These are phyloP conservation scores for Drosophila multiciliata DNA, from an alignment of 2,888 invertebrate species.

Conservation along the genomic window DNA sequence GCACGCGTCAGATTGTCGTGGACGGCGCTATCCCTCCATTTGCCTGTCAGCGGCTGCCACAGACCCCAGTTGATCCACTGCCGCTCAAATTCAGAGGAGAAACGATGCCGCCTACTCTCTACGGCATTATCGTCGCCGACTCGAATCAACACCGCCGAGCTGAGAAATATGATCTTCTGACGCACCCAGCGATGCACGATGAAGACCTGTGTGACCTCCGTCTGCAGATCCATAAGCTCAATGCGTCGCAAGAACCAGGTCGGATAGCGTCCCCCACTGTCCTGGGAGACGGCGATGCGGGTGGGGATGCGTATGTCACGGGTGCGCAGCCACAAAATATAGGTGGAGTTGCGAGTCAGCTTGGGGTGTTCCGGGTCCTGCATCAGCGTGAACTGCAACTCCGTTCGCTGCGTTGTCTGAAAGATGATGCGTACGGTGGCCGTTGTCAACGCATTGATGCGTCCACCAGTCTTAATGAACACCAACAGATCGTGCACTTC, in stretches of 20 bases:
- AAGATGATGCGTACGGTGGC: conserved; percentile 52
- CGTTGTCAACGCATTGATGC: conserved; percentile 48
- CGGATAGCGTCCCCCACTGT: conserved; percentile 64
- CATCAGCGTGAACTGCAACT: conserved; percentile 36
- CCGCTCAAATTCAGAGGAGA: conserved; percentile 17
- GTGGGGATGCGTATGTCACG: conserved; percentile 65
- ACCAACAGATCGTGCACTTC: conserved; percentile 60
- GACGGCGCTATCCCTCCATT: conserved; percentile 46
- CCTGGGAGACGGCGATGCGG: conserved; percentile 44
- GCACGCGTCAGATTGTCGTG: conserved; percentile 48
- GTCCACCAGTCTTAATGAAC: conserved; percentile 58
- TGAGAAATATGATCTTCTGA: conserved; percentile 27
- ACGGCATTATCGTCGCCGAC: conserved; percentile 16
- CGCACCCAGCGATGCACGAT: conserved; percentile 53
- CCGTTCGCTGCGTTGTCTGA: conserved; percentile 21
- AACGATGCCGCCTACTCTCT: conserved; percentile 17
- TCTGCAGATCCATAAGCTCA: conserved; percentile 55
- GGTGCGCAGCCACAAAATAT: conserved; percentile 47
- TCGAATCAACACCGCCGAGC: conserved; percentile 31
- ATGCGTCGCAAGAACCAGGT: conserved; percentile 54
- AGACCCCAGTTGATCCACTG: conserved; percentile 58
- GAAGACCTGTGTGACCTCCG: conserved; percentile 49
- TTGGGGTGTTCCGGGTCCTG: conserved; percentile 56
- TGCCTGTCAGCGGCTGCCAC: conserved; percentile 61
- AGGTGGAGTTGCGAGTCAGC: conserved; percentile 47